Evolutionary conservation across 2,113 vertebrate genomes (phyloP).

Genomic region (Gadus macrocephalus): DNA sequence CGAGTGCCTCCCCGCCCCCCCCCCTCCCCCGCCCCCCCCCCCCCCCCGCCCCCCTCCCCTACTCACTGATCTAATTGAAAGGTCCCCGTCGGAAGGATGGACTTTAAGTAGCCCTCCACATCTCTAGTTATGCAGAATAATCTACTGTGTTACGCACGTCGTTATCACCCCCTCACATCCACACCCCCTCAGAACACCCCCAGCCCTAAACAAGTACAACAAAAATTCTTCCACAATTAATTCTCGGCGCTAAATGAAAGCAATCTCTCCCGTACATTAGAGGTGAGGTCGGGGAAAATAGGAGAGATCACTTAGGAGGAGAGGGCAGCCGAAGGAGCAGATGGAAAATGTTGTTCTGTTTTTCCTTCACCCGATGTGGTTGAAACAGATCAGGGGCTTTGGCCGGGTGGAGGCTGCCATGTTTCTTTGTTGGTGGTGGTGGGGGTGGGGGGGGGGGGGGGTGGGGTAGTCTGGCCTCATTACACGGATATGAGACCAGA

Average conservation of each 20-base stretch:
- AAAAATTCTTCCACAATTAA: background rate
- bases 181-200: background rate
- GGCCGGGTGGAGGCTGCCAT: conserved; percentile 38
- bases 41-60: conserved; percentile 64
- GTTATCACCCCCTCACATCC: conserved; percentile 16
- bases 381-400: conserved; percentile 37
- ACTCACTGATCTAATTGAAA: conserved; percentile 67
- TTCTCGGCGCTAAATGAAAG: conserved; percentile 1
- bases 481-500: too few relatives aligned
- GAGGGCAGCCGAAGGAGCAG: conserved; percentile 26
- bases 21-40: conserved; percentile 64
- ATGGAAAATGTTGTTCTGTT: conserved; percentile 7
- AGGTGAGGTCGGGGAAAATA: conserved; percentile 10
- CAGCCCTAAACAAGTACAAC: background rate
- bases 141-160: conserved; percentile 32
- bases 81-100: conserved; percentile 54
- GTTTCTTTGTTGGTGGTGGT: conserved; percentile 66
- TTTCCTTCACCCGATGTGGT: conserved; percentile 41
- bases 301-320: background rate
- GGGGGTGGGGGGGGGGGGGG: conserved; percentile 36
- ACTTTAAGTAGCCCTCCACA: conserved; percentile 60
- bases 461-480: too few relatives aligned
- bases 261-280: background rate
- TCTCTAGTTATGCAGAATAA: conserved; percentile 36
- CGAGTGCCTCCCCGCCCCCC: conserved; percentile 55